Conservation (phyloP, 2,888 invertebrate species). For the Pterostichus niger region DNA sequence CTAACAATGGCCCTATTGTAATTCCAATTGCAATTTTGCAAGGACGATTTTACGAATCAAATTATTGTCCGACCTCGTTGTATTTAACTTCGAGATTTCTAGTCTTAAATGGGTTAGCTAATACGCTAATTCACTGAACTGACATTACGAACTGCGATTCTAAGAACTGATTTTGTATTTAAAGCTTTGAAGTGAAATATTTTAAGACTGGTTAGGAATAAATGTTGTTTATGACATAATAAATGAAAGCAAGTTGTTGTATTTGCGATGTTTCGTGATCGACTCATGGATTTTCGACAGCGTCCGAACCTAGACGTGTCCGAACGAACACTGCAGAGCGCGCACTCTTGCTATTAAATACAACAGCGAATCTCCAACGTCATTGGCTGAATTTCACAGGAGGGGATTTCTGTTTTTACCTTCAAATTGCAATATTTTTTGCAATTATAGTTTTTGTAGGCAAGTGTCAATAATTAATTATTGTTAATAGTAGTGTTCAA, state of each 20-base stretch:
- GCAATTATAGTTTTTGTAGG: not conserved
- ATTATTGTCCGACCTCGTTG: constrained; percentile 57
- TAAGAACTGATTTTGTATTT: not conserved
- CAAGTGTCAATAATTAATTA: constrained; percentile 14
- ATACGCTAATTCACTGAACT: constrained; percentile 13
- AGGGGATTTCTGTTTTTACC: constrained; percentile 51
- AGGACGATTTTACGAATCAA: constrained; percentile 39
- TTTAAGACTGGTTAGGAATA: not conserved
- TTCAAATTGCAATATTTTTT: constrained; percentile 31
- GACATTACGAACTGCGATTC: not conserved
- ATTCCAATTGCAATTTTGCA: constrained; percentile 60
- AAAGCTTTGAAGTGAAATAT: constrained; percentile 15
- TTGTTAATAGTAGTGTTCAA: not conserved
- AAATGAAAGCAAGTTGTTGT: constrained; percentile 25
- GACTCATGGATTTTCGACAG: constrained; percentile 14
- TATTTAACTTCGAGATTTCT: constrained; percentile 40
- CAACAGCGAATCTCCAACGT: constrained; percentile 24
- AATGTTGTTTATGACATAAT: constrained; percentile 22
- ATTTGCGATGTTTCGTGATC: constrained; percentile 15
- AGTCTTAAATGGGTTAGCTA: constrained; percentile 52
- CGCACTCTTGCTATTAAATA: constrained; percentile 50
- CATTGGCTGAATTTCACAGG: constrained; percentile 31
- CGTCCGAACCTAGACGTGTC: constrained; percentile 23
- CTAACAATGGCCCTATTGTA: constrained; percentile 16
- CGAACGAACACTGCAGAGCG: constrained; percentile 44